Conservation (phyloP, 2,888 invertebrate genomes). For the Synanthedon andrenaeformis region DNA sequence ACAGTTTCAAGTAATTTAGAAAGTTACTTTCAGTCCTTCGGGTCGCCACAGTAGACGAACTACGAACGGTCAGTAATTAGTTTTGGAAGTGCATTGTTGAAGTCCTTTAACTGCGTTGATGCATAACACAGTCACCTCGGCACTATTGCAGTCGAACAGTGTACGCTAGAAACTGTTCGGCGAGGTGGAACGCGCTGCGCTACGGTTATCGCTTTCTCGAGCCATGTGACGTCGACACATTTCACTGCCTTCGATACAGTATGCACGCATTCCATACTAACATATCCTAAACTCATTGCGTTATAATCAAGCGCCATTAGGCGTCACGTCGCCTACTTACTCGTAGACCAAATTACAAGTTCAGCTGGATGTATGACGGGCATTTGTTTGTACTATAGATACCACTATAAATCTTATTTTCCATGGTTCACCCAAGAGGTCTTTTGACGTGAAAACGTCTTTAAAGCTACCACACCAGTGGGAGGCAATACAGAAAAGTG, state of each 20-base stretch:
- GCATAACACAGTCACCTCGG: not conserved
- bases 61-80: not conserved
- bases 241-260: not conserved
- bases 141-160: not conserved
- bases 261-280: no score
- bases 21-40: not conserved
- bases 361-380: no score
- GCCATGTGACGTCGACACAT: not conserved
- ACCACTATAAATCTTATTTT: no score
- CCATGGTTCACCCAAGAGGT: no score
- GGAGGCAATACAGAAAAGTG: no score
- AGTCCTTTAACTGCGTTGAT: not conserved
- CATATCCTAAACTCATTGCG: no score
- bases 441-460: no score
- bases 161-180: not conserved
- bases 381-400: no score
- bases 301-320: no score
- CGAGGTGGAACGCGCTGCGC: not conserved
- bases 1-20: not conserved
- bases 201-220: not conserved
- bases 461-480: no score
- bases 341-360: no score
- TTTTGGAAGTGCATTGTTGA: not conserved
- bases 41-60: not conserved
- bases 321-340: no score